Evolutionary conservation across 2,888 invertebrate genomes (phyloP).

Genomic region (Podotricha telesiphe): DNA sequence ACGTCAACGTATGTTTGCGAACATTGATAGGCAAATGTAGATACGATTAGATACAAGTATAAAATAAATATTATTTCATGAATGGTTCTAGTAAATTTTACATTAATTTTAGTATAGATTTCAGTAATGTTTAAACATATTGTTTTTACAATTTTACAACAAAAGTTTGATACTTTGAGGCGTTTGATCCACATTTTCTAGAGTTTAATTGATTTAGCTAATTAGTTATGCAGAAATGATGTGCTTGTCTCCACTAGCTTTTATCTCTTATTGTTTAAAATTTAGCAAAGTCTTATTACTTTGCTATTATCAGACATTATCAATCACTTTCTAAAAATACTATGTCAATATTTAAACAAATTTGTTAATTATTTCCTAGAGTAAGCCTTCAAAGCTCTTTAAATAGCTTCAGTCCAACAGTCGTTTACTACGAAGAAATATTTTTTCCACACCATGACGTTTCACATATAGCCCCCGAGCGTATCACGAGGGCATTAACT

Average conservation of each 20-base stretch:
- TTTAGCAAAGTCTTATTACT: too few species aligned
- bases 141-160: too few species aligned
- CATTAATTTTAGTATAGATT: neutral
- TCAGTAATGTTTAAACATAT: neutral
- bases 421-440: neutral
- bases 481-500: constrained; percentile 28
- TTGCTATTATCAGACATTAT: too few species aligned
- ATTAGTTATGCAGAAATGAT: too few species aligned
- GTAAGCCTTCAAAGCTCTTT: neutral
- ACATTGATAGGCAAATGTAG: constrained; percentile 19
- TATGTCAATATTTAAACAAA: too few species aligned
- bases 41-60: neutral
- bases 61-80: neutral
- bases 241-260: too few species aligned
- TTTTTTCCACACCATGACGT: constrained; percentile 12
- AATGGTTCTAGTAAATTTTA: neutral
- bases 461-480: constrained; percentile 16
- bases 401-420: neutral
- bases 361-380: neutral
- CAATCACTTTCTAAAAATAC: too few species aligned
- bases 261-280: too few species aligned
- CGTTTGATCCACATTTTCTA: too few species aligned
- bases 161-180: too few species aligned
- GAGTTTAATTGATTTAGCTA: too few species aligned
- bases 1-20: constrained; percentile 24